Conservation (phyloP, 1,140 invertebrate genomes). For the Apocrypta bakeri region DNA sequence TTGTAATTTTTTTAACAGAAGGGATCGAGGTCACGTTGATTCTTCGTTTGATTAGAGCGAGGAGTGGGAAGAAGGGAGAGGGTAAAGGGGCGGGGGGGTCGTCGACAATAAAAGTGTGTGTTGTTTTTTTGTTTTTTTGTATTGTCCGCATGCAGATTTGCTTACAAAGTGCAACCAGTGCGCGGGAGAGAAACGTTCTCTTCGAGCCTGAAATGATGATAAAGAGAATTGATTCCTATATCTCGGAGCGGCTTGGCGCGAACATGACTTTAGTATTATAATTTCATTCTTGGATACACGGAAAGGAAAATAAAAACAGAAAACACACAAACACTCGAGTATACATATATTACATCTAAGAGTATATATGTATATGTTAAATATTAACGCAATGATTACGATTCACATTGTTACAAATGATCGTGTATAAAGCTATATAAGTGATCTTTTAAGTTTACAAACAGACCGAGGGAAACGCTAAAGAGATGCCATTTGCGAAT, state of each 20-base stretch:
- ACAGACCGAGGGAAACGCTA: slow-evolving; percentile 61
- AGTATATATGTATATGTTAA: slow-evolving; percentile 70
- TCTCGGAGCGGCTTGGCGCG: slow-evolving; percentile 67
- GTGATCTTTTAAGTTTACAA: slow-evolving; percentile 73
- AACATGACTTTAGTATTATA: slow-evolving; percentile 73
- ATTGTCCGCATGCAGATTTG: background rate
- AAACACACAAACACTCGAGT: slow-evolving; percentile 69
- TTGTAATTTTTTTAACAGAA: slow-evolving; percentile 22
- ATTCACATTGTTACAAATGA: slow-evolving; percentile 74
- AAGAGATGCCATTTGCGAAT: slow-evolving; percentile 69
- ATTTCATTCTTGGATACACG: slow-evolving; percentile 70
- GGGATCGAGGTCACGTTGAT: background rate
- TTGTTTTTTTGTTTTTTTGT: slow-evolving; percentile 6
- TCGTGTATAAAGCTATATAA: slow-evolving; percentile 75
- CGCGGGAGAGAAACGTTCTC: background rate
- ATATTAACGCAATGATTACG: slow-evolving; percentile 74
- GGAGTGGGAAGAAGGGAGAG: too few species aligned
- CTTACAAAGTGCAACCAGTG: background rate
- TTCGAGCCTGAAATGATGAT: background rate
- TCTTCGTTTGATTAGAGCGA: slow-evolving; percentile 33
- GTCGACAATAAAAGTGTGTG: slow-evolving; percentile 46
- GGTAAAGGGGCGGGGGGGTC: background rate
- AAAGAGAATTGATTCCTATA: slow-evolving; percentile 57
- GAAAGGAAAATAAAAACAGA: slow-evolving; percentile 63
- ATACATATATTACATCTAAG: slow-evolving; percentile 72